Evolutionary conservation across 1,140 invertebrate genomes (phyloP).

Genomic region (Atta texana): DNA sequence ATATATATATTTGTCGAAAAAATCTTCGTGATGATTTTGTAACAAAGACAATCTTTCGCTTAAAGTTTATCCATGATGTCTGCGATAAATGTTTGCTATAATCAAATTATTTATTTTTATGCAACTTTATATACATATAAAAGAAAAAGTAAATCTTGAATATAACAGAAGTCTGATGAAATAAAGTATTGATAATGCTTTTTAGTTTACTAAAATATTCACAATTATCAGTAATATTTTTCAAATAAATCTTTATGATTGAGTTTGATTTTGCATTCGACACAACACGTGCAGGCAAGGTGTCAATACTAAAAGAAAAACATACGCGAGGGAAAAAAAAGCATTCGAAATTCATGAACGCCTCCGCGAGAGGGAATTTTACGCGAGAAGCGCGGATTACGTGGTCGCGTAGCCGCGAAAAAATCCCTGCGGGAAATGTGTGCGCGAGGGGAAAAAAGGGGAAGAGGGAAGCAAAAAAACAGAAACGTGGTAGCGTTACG

Average conservation of each 20-base stretch:
- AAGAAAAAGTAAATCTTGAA: not conserved
- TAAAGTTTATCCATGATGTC: not conserved
- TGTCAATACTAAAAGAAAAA: constrained; percentile 32
- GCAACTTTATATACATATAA: no score
- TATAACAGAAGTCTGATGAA: not conserved
- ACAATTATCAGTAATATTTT: not conserved
- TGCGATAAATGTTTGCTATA: not conserved
- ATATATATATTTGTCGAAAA: not conserved
- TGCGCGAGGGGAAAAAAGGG: not conserved
- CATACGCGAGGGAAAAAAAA: not conserved
- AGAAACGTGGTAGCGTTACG: not conserved
- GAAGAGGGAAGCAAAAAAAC: not conserved
- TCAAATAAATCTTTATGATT: not conserved
- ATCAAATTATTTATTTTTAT: not conserved
- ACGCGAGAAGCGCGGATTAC: constrained; percentile 46
- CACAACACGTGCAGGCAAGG: not conserved
- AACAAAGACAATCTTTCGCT: not conserved
- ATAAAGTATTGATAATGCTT: not conserved
- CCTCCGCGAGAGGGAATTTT: constrained; percentile 31
- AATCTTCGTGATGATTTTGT: constrained; percentile 7
- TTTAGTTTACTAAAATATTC: not conserved
- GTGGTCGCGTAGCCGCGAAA: constrained; percentile 57
- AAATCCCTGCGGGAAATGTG: constrained; percentile 42
- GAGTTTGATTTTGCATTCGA: constrained; percentile 20
- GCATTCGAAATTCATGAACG: not conserved